These are phyloP conservation scores for Lochmaea crataegi DNA, from an alignment of 2,888 invertebrate genomes.

Conservation along the genomic window DNA sequence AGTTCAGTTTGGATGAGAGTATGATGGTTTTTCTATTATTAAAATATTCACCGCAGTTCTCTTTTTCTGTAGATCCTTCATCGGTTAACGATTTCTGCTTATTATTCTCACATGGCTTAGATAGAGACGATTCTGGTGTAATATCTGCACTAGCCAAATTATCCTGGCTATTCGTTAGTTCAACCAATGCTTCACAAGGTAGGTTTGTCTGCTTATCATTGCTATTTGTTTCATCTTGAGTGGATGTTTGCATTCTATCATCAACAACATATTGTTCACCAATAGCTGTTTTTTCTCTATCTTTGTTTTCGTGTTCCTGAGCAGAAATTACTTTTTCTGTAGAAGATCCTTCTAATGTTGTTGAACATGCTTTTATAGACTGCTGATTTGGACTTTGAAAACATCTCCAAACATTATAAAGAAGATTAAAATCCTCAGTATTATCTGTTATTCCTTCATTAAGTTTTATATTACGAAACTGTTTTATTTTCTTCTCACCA, in stretches of 20 bases:
- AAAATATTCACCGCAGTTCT: no score
- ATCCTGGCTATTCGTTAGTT: constrained; percentile 1
- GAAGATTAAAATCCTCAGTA: not conserved
- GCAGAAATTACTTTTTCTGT: no score
- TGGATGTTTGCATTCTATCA: not conserved
- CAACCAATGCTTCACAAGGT: not conserved
- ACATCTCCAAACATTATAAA: not conserved
- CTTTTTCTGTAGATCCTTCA: no score
- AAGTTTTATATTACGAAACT: no score
- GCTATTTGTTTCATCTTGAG: not conserved
- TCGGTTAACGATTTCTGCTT: no score
- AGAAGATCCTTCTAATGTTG: no score
- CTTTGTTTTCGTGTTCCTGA: no score
- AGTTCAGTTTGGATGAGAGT: no score
- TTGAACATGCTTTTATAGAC: constrained; percentile 1
- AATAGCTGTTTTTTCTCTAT: not conserved
- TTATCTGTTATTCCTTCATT: not conserved
- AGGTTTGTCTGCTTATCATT: not conserved
- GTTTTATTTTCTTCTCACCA: no score
- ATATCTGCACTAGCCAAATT: not conserved
- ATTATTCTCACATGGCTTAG: no score
- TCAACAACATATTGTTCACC: not conserved
- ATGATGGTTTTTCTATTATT: no score
- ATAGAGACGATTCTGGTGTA: constrained; percentile 1
- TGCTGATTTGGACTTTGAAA: constrained; percentile 1